Evolutionary conservation across 2,888 invertebrate genomes (phyloP).

Genomic region (Macropis europaea): DNA sequence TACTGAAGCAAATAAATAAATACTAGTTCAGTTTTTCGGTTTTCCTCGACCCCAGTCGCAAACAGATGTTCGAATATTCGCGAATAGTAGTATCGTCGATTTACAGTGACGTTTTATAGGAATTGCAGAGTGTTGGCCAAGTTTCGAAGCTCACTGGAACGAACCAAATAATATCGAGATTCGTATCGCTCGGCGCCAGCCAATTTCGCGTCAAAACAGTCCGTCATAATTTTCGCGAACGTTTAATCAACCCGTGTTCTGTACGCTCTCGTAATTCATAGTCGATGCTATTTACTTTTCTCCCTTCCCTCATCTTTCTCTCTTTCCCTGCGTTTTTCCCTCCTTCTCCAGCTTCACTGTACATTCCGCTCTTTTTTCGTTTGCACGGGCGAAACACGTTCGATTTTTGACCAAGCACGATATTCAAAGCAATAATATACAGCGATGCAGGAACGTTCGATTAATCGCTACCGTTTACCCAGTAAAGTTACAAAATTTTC

Average conservation of each 20-base stretch:
- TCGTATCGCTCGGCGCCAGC: slow-evolving; percentile 31
- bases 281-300: slow-evolving; percentile 29
- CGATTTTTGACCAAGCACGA: neutral
- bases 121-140: no score
- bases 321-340: no score
- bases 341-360: no score
- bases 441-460: neutral
- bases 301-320: neutral
- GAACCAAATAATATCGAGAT: neutral
- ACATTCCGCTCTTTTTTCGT: no score
- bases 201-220: slow-evolving; percentile 58
- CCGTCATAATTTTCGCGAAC: slow-evolving; percentile 68
- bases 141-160: neutral
- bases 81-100: no score
- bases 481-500: neutral
- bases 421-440: slow-evolving; percentile 28
- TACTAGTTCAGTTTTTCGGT: no score
- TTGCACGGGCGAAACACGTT: no score
- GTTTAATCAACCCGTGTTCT: slow-evolving; percentile 65
- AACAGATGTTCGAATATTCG: no score
- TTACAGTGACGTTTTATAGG: no score
- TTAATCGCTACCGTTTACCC: slow-evolving; percentile 14
- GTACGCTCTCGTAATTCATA: slow-evolving; percentile 46
- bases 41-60: no score
- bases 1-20: no score